Base-by-base conservation (phyloP, 2,797 vertebrate species). In the Rhyacichthys aspro region DNA sequence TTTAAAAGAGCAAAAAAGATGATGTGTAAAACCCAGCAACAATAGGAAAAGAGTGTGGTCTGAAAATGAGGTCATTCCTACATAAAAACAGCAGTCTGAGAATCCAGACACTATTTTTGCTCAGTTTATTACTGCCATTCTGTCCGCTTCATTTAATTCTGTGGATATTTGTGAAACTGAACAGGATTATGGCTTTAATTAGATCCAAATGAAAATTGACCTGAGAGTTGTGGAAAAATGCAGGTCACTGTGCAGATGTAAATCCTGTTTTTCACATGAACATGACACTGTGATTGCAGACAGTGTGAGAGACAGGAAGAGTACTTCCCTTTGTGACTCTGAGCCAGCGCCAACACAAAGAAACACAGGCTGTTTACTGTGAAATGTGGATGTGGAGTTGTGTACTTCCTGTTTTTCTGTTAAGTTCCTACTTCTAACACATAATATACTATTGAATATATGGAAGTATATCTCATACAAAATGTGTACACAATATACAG, bases 111-210 rank as follows among this genome's bases (percentile, higher is more conserved):
- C 14, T 15, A 28, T 44, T 17, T 10, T 17, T n/a, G 52, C 41
- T 54, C 0, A 33, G 1, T 55, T 44, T 9, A 58, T 56, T 16
- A 42, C 50, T 16, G 15, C 18, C 5, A 8, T 55, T 43, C 8
- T 42, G 17, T 55, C 37, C 17, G 37, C 33, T 7, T 11, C 4
- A 10, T 15, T 36, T 9, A 5, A 10, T 9, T 10, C 34, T 9
- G 7, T 7, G 7, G 9, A 15, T 18, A 0, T 10, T 38, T 18
- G 33, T 36, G 3, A 28, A 28, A 28, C 23, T 28, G 4, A 9
- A 17, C 28, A 17, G 34, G 44, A 43, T 62, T 32, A 32, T 9
- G 19, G 36, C 47, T 65, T 71, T 37, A 32, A 67, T 56, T 47
- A 47, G 58, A 70, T 50, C 32, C 32, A 49, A 11, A 12, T 47